A percentile compares a stretch with the other conserved stretches of the same genome.
Conservation (phyloP, 2,113 vertebrate genomes). For the Ptyas mucosa region DNA sequence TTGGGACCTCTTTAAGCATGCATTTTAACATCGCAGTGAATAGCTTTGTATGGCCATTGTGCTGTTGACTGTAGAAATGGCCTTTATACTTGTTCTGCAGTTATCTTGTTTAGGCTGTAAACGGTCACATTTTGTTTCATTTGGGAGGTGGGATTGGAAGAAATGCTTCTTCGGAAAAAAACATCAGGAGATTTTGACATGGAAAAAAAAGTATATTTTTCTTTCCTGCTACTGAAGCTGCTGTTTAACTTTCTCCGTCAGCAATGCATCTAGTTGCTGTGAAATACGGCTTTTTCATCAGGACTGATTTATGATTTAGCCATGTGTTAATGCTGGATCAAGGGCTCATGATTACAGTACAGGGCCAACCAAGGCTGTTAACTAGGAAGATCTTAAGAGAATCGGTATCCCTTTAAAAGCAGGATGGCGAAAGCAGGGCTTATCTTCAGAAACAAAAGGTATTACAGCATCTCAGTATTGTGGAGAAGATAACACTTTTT, state of each 20-base stretch:
- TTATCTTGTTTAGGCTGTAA: constrained; percentile 28
- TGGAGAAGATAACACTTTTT: constrained; percentile 6
- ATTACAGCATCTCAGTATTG: constrained; percentile 6
- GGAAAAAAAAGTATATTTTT: constrained; percentile 37
- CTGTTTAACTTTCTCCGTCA: background rate
- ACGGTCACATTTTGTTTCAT: background rate
- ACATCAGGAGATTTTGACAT: constrained; percentile 22
- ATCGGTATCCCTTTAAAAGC: background rate
- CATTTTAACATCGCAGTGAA: constrained; percentile 53
- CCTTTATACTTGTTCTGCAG: constrained; percentile 44
- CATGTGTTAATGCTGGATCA: background rate
- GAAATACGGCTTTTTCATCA: background rate
- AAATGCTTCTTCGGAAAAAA: background rate
- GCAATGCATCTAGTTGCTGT: background rate
- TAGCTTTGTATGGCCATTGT: constrained; percentile 45
- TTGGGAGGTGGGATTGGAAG: background rate
- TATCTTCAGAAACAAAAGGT: background rate
- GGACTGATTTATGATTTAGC: constrained; percentile 3
- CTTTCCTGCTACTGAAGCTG: constrained; percentile 26
- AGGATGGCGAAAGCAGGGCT: background rate
- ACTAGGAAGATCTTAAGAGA: background rate
- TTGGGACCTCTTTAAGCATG: background rate
- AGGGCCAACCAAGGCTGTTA: background rate
- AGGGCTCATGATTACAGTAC: background rate
- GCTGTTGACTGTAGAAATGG: constrained; percentile 34